A percentile compares a stretch with the other conserved stretches of the same genome.
phyloP scores from a whole-genome alignment of 2,888 invertebrate species.

The Diarsia rubi region DNA sequence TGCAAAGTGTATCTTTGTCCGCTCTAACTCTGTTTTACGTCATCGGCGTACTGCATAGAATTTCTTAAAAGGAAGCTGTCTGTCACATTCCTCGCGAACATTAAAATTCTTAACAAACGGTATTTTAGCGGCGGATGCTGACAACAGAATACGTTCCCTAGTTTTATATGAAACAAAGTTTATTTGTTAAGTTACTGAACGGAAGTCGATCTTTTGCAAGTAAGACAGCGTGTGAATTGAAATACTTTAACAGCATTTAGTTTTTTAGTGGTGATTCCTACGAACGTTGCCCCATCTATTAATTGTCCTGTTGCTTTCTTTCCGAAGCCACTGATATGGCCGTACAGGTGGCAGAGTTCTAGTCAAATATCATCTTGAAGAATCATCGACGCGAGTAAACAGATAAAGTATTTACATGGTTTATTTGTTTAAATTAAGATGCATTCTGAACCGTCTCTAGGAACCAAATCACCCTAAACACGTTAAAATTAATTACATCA shows the following conservation, averaged over 20 bases:
- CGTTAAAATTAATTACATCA: conserved; percentile 10
- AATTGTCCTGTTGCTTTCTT: neutral
- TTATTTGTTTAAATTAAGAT: neutral
- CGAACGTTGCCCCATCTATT: neutral
- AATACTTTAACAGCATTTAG: neutral
- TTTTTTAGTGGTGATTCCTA: neutral
- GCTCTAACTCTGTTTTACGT: conserved; percentile 56
- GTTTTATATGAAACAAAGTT: conserved; percentile 36
- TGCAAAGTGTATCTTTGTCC: conserved; percentile 63
- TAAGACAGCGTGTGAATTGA: neutral
- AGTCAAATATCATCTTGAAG: neutral
- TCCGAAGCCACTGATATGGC: neutral
- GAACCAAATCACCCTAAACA: neutral
- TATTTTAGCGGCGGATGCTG: conserved; percentile 47
- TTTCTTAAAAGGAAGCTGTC: conserved; percentile 63
- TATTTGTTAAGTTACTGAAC: conserved; percentile 35
- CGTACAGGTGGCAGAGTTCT: neutral
- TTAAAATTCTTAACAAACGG: conserved; percentile 51
- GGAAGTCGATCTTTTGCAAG: conserved; percentile 22
- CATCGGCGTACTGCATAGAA: conserved; percentile 44
- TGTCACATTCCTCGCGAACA: conserved; percentile 53
- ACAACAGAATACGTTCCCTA: conserved; percentile 24
- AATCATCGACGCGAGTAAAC: neutral
- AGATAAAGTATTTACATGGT: neutral
- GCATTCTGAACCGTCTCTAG: neutral